Conservation (phyloP, 1,140 invertebrate species). For the Megalonaias nervosa region DNA sequence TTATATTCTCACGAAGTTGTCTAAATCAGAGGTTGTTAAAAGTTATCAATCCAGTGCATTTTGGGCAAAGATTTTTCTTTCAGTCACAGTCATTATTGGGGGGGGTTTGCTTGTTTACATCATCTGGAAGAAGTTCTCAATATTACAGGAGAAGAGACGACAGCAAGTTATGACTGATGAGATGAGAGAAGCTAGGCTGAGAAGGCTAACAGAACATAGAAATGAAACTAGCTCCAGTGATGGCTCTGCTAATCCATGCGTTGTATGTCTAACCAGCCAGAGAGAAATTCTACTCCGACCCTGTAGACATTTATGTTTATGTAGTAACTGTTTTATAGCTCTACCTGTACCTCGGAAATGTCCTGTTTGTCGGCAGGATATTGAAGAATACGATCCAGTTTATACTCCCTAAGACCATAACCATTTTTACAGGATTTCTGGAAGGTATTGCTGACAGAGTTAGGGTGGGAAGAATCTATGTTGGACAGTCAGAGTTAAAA, state of each 20-base stretch:
- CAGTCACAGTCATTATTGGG: constrained; percentile 54
- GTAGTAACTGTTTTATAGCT: constrained; percentile 65
- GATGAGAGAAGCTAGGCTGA: constrained; percentile 26
- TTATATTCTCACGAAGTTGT: constrained; percentile 66
- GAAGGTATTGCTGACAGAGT: too few relatives aligned
- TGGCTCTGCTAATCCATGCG: constrained; percentile 49
- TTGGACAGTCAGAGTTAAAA: too few relatives aligned
- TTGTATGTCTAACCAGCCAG: constrained; percentile 68
- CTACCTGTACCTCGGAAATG: constrained; percentile 64
- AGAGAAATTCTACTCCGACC: constrained; percentile 68
- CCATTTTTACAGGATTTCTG: too few relatives aligned
- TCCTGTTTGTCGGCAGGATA: constrained; percentile 66
- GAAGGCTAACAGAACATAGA: not conserved
- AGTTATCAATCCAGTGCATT: constrained; percentile 47
- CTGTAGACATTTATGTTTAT: constrained; percentile 72
- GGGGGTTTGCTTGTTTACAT: constrained; percentile 43
- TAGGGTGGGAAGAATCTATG: too few relatives aligned
- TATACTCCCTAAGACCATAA: constrained; percentile 16
- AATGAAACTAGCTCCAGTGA: constrained; percentile 16
- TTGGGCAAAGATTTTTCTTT: constrained; percentile 54
- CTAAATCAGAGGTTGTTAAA: constrained; percentile 60
- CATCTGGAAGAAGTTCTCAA: constrained; percentile 47
- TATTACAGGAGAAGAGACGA: constrained; percentile 31
- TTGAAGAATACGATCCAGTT: constrained; percentile 39
- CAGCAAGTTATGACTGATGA: constrained; percentile 35